Conservation (phyloP, 2,113 vertebrate genomes). For the Melanerpes aurifrons region DNA sequence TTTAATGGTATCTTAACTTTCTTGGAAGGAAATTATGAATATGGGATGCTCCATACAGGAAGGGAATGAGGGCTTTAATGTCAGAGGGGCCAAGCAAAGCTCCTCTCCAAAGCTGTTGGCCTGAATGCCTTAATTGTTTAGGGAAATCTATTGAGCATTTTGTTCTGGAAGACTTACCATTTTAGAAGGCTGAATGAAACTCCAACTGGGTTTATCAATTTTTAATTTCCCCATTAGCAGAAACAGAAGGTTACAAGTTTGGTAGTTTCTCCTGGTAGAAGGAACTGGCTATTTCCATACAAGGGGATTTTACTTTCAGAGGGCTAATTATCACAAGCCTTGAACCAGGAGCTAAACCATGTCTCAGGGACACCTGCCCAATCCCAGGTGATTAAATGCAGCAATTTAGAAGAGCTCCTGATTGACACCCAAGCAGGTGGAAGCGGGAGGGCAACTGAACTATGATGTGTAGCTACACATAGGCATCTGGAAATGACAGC, state of each 20-base stretch:
- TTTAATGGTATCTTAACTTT: neutral
- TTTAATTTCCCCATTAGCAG: conserved; percentile 59
- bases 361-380: neutral
- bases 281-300: neutral
- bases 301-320: neutral
- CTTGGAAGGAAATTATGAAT: neutral
- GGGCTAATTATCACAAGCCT: neutral
- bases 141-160: neutral
- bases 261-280: neutral
- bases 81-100: neutral
- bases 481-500: neutral
- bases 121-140: neutral
- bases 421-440: neutral
- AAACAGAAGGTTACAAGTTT: neutral
- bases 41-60: neutral
- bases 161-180: neutral
- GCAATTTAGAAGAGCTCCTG: neutral
- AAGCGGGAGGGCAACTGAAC: neutral
- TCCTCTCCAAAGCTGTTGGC: neutral
- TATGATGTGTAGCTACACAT: rapidly evolving
- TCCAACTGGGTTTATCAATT: conserved; percentile 26
- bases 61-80: neutral
- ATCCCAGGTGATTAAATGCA: neutral
- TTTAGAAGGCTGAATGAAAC: conserved; percentile 27
- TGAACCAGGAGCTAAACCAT: neutral